Evolutionary conservation across 2,113 vertebrate genomes (phyloP).

Genomic region (Thinocorus orbignyianus): DNA sequence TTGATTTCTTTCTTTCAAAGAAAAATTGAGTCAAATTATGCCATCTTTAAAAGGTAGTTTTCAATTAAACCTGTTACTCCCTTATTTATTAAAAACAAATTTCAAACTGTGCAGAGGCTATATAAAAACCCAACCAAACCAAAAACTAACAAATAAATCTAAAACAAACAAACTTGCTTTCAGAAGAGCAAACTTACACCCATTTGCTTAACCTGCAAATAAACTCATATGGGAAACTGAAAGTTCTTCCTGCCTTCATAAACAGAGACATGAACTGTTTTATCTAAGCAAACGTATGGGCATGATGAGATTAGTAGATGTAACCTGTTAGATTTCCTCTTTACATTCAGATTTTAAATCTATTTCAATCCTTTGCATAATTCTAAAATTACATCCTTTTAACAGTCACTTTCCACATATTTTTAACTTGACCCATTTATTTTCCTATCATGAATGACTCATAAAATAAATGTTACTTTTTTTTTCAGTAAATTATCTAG

Average conservation of each 20-base stretch:
- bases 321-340: not conserved
- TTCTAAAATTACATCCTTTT: not conserved
- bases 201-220: not conserved
- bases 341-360: not conserved
- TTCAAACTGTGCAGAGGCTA: not conserved
- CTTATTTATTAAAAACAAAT: not conserved
- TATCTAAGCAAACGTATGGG: not conserved
- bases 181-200: not conserved
- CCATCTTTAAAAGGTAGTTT: not conserved
- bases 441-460: not conserved
- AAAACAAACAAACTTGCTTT: not conserved
- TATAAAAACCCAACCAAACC: not conserved
- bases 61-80: not conserved
- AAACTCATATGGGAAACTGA: not conserved
- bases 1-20: not conserved
- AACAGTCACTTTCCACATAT: not conserved
- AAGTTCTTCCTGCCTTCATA: not conserved
- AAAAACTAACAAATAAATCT: not conserved
- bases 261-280: not conserved
- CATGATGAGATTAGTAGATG: not conserved
- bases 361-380: not conserved
- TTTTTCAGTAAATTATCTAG: not conserved
- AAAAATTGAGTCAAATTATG: not conserved
- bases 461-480: not conserved
- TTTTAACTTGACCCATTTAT: not conserved